These are phyloP conservation scores for Asobara japonica DNA, from an alignment of 1,140 invertebrate species.

Conservation along the genomic window DNA sequence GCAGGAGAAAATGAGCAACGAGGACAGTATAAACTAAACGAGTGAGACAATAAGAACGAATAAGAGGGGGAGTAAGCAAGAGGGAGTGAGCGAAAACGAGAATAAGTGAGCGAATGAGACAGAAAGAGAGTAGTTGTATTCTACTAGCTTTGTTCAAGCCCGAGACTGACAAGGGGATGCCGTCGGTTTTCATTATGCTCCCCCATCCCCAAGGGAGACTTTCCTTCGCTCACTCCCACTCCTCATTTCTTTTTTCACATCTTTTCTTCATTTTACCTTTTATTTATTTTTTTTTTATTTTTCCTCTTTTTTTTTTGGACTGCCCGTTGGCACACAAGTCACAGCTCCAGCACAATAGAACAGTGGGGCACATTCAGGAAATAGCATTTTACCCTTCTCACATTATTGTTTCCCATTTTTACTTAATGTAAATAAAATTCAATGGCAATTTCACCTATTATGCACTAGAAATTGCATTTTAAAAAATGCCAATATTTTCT, in stretches of 20 bases:
- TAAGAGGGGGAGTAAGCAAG: slow-evolving; percentile 8
- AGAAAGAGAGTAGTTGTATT: slow-evolving; percentile 12
- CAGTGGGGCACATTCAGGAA: neutral
- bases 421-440: neutral
- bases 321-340: neutral
- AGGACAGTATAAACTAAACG: too few species aligned
- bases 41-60: too few species aligned
- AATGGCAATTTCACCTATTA: neutral
- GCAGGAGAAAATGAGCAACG: too few species aligned
- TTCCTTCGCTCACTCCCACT: neutral
- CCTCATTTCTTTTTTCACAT: neutral
- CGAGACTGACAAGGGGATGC: slow-evolving; percentile 3
- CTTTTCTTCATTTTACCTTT: neutral
- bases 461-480: too few species aligned
- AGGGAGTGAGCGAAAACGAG: neutral
- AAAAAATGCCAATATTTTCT: too few species aligned
- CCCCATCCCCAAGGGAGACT: neutral
- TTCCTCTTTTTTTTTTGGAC: neutral
- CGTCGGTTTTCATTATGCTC: slow-evolving; percentile 20
- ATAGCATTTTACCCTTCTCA: neutral
- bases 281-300: neutral
- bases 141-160: slow-evolving; percentile 22
- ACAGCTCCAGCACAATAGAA: neutral
- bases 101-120: neutral
- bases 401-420: neutral